phyloP scores from a whole-genome alignment of 2,888 invertebrate genomes.

The Clunio marinus region DNA sequence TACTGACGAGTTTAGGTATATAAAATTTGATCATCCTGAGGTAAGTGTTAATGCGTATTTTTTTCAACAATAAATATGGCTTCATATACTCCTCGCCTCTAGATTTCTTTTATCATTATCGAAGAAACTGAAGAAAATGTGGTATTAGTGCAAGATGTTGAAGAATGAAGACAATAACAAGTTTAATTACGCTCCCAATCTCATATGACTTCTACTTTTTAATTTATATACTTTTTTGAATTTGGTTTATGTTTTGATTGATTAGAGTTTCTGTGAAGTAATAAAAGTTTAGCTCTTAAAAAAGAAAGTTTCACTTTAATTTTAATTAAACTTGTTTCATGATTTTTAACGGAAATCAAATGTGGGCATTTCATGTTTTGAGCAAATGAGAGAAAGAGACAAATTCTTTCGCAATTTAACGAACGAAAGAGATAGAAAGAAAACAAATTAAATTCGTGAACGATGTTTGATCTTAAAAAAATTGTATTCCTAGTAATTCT shows the following conservation, averaged over 20 bases:
- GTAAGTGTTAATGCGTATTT: background rate
- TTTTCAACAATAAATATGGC: background rate
- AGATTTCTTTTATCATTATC: conserved; percentile 23
- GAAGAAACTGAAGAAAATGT: background rate
- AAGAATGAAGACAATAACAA: conserved; percentile 9
- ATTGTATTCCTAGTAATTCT: background rate
- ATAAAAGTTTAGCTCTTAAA: too few species aligned
- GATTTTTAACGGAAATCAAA: background rate
- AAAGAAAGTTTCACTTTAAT: too few species aligned
- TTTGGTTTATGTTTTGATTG: too few species aligned
- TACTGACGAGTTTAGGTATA: conserved; percentile 60
- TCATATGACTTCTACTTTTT: background rate
- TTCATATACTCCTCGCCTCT: too few species aligned
- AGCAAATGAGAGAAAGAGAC: too few species aligned
- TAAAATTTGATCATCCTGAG: conserved; percentile 54
- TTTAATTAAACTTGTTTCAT: background rate
- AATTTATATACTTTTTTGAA: too few species aligned
- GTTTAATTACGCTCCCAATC: background rate
- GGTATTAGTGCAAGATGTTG: background rate
- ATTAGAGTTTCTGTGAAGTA: too few species aligned
- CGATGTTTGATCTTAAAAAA: background rate
- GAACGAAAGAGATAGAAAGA: background rate
- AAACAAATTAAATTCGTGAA: background rate
- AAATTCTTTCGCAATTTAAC: too few species aligned
- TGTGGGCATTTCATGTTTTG: conserved; percentile 7